Evolutionary conservation across 2,888 invertebrate genomes (phyloP), one percentile per base, ranked within the genome.

Genomic region (Drepana falcataria): DNA sequence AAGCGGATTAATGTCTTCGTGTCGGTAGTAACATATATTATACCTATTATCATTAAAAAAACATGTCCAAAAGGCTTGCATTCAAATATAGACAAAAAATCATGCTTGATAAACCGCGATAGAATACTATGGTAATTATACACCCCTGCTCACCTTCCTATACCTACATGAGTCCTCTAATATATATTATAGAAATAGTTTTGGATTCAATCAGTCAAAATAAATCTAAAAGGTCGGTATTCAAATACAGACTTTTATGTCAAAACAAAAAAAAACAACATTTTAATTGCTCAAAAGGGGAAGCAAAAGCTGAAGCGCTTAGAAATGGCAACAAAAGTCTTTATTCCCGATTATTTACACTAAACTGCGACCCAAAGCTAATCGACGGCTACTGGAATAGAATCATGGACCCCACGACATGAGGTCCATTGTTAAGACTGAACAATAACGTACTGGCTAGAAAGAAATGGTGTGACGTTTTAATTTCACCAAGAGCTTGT

Each of bases 371-470:
- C 3, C 51, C 51, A 34, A 34, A 40, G 40, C 51, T 41, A 51
- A 51, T 51, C 33, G 35, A 51, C 9, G 3, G 51, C 51, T 51
- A 51, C 51, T 51, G 51, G 40, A 51, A 41, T 40, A 37, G 34
- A 3, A 48, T 48, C 9, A 35, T 35, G 35, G 35, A 6, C 34
- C 6, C 7, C 21, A 21, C 48, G 37, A 7, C 34, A 2, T 33
- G 51, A 40, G 33, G 6, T 6, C 51, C 2, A 41, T 40, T 40
- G 40, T 51, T 3, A 0, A 33, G 51, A 51, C 51, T 34, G 5
- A 41, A 51, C 49, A 49, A 49, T 40, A 7, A 34, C 7, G 34
- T 41, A 3, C n/a, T n/a, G 2, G 33, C 4, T 33, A 51, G 35
- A 7, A 33, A 33, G 37, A 35, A 40, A 4, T 21, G 37, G 40